Base-by-base conservation (phyloP, 2,888 invertebrate species). In the Teleiodes luculella region DNA sequence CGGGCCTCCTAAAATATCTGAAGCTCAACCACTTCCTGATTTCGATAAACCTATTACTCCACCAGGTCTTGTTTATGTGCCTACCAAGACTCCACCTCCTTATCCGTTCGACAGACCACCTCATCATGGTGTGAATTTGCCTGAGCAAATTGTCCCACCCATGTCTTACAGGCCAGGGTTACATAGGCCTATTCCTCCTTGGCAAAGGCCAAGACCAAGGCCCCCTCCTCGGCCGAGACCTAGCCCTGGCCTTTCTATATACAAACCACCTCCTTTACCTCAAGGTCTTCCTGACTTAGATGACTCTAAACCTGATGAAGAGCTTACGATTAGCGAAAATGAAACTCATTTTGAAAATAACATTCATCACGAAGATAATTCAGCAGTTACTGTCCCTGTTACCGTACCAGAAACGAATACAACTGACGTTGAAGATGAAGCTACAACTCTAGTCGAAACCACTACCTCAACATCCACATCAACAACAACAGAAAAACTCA, bases 1-100 rank as follows among this genome's bases (percentile, higher is more conserved):
- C 56, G 97, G 97, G 0, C 97, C 97, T 0, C 97, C 97, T 0
- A 91, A 96, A 61, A 95, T 96, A 62, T 93, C 95, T 0, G 96
- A 96, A 66, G 91, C 94, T 0, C 94, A 94, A 39, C 92, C 93
- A 0, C 65, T 95, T 28, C 91, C 93, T n/a, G 93, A 94, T 57
- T 92, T 93, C 60, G 93, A 94, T 65, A 86, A 86, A 31, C 74
- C 90, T 59, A 62, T 90, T 56, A 80, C 88, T 61, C 80, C 91
- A 8, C 90, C 91, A 0, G 78, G 88, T 6, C 80, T 87, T 46
- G 69, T 76, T 0, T 84, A 74, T 51, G 76, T 81, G 47, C 87
- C 91, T 0, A 90, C 91, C 0, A 91, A 91, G 65, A 84, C 90
- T 1, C 90, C 90, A 0, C 93, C 93, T 0, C 95, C 95, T 0